Conservation (phyloP, 2,888 invertebrate species). For the Tetrapedia diversipes region DNA sequence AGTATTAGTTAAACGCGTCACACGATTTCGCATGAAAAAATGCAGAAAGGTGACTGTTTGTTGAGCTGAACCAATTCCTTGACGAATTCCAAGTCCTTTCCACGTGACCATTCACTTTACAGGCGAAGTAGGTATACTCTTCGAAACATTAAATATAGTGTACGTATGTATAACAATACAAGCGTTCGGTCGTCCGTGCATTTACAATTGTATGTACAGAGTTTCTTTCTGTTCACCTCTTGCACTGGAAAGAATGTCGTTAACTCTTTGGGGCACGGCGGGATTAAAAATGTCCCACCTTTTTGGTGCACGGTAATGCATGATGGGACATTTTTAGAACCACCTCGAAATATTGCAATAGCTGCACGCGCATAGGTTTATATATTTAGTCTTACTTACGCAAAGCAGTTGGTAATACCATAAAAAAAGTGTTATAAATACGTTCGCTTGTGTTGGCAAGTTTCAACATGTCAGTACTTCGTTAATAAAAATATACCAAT, state of each 20-base stretch:
- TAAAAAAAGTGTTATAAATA: no score
- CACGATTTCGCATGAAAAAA: background rate
- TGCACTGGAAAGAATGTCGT: slow-evolving; percentile 7
- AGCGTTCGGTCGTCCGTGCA: slow-evolving; percentile 47
- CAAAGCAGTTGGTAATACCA: no score
- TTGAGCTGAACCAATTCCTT: slow-evolving; percentile 11
- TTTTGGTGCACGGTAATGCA: no score
- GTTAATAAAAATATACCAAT: no score
- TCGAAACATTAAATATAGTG: slow-evolving; percentile 52
- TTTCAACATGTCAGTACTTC: no score
- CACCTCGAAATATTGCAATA: no score
- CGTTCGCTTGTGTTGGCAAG: no score
- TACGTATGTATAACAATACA: slow-evolving; percentile 26
- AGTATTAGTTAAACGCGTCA: slow-evolving; percentile 44
- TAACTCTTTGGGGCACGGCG: no score
- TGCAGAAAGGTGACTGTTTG: background rate
- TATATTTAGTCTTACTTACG: no score
- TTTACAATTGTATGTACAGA: slow-evolving; percentile 55
- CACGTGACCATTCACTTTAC: slow-evolving; percentile 32
- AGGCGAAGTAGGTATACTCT: slow-evolving; percentile 37
- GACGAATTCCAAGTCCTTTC: slow-evolving; percentile 24
- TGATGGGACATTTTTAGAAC: no score
- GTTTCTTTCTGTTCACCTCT: background rate
- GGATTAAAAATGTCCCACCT: no score
- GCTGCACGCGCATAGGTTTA: no score